Conservation (phyloP, 2,113 vertebrate genomes). For the Dendrocopos noguchii region DNA sequence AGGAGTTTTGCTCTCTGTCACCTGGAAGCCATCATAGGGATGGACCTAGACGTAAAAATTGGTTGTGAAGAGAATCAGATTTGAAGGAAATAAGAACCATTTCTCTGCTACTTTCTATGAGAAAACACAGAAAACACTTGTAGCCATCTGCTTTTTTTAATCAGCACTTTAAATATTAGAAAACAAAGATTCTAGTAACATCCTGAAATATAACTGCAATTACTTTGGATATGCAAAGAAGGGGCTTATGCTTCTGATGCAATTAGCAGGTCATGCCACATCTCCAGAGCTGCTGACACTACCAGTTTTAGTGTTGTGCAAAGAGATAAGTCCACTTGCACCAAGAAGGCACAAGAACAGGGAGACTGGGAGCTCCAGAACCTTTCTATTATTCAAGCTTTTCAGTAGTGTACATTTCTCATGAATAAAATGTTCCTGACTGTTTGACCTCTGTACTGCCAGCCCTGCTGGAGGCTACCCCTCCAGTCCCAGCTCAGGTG, state of each 20-base stretch:
- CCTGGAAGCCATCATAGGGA: background rate
- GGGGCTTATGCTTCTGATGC: background rate
- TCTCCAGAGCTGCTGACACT: rapidly evolving
- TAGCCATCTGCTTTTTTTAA: background rate
- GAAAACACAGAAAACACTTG: background rate
- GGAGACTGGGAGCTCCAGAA: background rate
- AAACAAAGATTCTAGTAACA: background rate
- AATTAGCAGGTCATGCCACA: background rate
- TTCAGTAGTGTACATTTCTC: background rate
- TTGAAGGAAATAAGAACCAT: background rate
- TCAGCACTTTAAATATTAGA: background rate
- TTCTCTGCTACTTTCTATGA: background rate
- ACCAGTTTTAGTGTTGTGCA: background rate
- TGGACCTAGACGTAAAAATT: background rate
- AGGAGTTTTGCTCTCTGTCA: background rate
- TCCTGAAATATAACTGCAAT: background rate
- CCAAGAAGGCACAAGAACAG: background rate
- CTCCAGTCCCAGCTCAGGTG: background rate
- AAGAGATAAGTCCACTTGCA: background rate
- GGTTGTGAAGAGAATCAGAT: background rate
- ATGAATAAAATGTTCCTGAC: background rate
- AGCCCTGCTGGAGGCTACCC: background rate
- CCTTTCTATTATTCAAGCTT: background rate
- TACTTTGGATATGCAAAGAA: background rate
- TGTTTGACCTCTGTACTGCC: background rate